Evolutionary conservation across 2,888 invertebrate genomes (phyloP).

Genomic region (Pilophorus perplexus): DNA sequence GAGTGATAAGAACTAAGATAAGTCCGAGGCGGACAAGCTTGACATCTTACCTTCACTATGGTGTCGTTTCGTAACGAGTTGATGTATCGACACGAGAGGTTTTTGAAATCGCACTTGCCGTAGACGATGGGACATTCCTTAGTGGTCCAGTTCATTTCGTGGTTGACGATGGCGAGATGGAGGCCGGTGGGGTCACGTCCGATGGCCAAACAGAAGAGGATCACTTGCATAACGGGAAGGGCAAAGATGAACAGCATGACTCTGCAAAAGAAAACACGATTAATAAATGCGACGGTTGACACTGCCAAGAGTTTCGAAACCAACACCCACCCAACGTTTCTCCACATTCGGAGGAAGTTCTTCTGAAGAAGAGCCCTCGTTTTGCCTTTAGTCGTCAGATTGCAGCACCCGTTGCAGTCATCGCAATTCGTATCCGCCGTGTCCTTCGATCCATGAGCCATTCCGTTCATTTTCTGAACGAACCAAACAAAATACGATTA

Average conservation of each 20-base stretch:
- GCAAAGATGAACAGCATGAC: conserved; percentile 93
- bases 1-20: no score
- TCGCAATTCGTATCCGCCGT: conserved; percentile 53
- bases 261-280: conserved; percentile 51
- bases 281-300: no score
- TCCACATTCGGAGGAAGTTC: conserved; percentile 88
- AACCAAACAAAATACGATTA: background rate
- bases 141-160: conserved; percentile 59
- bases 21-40: no score
- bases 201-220: conserved; percentile 88
- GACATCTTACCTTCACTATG: conserved; percentile 61
- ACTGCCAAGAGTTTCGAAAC: no score
- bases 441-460: conserved; percentile 51
- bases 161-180: conserved; percentile 73
- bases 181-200: conserved; percentile 82
- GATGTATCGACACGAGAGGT: conserved; percentile 78
- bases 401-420: conserved; percentile 59
- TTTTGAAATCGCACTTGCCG: conserved; percentile 64
- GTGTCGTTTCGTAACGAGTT: conserved; percentile 69
- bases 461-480: conserved; percentile 50
- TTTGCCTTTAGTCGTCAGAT: conserved; percentile 79
- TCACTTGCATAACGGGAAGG: conserved; percentile 90
- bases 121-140: conserved; percentile 56
- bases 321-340: conserved; percentile 78
- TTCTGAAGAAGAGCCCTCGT: conserved; percentile 80